Base-by-base conservation (phyloP, 1,140 invertebrate genomes). In the Lutraria rhynchaena region DNA sequence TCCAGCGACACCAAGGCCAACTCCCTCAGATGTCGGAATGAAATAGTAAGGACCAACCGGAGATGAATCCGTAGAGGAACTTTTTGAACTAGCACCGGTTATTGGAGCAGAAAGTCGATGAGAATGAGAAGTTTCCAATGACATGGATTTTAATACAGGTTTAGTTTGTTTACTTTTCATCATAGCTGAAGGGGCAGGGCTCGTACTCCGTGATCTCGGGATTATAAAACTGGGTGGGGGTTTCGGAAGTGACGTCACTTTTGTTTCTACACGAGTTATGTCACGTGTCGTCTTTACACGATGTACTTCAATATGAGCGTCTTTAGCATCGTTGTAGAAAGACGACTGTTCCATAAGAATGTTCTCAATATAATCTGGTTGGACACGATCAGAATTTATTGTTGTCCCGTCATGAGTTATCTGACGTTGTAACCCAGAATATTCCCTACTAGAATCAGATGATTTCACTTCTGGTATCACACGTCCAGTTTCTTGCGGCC, bases 201-300 rank as follows among this genome's bases (percentile, higher is more conserved):
- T 69, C 7, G 76, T 80, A 35, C 76, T 80, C 27, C 63, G 35
- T 0, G 55, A 63, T 41, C 67, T 37, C 13, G 84, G 78, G 81
- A 86, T 86, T 71, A 83, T 76, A 63, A 76, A 85, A 67, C 81
- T 85, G 15, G 84, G 76, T 11, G 82, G 82, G 15, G 82, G 85
- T 67, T 83, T 74, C 17, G 76, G 76, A 61, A 81, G 46, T 63
- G 70, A 60, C 22, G 44, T 67, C 51, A 53, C 44, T 60, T 55
- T 53, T 9, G 65, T 74, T 57, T 69, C 37, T 11, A 46, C 27
- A 0, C 55, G 55, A 31, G 60, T 70, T 17, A 80, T 61, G 37
- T 86, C 83, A 19, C 83, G 85, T 22, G 86, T 85, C 15, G 81
- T 67, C 63, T 65, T 61, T 1, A 73, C 35, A 22, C 69, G 55